These are phyloP conservation scores for Lasioglossum calceatum DNA, from an alignment of 2,888 invertebrate genomes.

Conservation along the genomic window DNA sequence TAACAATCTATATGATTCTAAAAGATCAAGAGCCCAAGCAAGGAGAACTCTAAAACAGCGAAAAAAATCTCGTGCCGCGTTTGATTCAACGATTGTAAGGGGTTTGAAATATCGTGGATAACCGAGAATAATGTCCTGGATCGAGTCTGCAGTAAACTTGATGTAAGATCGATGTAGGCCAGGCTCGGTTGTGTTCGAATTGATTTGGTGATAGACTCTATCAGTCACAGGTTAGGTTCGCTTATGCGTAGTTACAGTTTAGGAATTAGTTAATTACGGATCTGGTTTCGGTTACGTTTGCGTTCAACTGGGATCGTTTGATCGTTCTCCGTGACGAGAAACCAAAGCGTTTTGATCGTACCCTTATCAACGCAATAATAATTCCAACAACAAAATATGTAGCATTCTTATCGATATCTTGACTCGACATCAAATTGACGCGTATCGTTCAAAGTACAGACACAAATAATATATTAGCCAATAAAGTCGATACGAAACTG, in stretches of 20 bases:
- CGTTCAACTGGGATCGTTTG: not conserved
- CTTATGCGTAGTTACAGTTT: not conserved
- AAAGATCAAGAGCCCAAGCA: too few species aligned
- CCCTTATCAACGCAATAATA: not conserved
- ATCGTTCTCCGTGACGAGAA: not conserved
- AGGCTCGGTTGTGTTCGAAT: not conserved
- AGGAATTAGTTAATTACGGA: slow-evolving; percentile 1
- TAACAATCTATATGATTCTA: too few species aligned
- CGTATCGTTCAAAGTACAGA: not conserved
- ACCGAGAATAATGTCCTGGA: not conserved
- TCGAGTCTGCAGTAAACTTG: not conserved
- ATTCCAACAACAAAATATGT: not conserved
- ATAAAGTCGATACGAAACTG: not conserved
- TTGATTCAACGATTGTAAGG: not conserved
- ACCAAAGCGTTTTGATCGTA: not conserved
- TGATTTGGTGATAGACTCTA: not conserved
- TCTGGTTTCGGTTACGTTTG: not conserved
- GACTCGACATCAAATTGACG: not conserved
- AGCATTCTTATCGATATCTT: too few species aligned
- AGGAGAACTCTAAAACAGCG: too few species aligned
- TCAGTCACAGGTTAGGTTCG: not conserved
- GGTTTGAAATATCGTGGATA: not conserved
- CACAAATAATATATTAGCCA: too few species aligned
- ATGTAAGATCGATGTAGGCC: not conserved
- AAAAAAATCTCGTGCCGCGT: not conserved